Evolutionary conservation across 2,888 invertebrate genomes (phyloP), one percentile per base, ranked within the genome.

Genomic region (Ernsta delagoae): DNA sequence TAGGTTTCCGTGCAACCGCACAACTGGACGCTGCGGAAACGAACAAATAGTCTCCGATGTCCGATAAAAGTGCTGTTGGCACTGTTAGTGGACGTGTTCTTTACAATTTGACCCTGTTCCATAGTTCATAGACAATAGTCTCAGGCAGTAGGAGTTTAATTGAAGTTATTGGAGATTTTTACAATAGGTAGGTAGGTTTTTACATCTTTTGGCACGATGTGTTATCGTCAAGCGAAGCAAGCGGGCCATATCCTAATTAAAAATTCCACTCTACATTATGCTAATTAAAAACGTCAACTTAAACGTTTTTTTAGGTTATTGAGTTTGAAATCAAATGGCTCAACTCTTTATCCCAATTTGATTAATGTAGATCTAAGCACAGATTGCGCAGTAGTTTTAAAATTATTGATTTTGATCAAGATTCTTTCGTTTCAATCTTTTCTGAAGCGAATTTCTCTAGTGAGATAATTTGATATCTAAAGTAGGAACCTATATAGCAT

Each of bases 21-120:
- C 5, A 48, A 45, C 61, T 61, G 56, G 61, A 56, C 61, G 36
- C 9, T 61, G 36, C 67, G 56, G 61, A 59, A 59, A 39, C 62
- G 39, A 62, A 57, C 64, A 64, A 64, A 64, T 64, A 57, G 64
- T 64, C 57, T 57, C 56, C 64, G 56, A 64, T 64, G 61, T 56
- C 56, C 61, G 48, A 57, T 68, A 62, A 67, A 67, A 36, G 45
- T 67, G 61, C 34, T 60, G 39, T n/a, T 24, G n/a, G 11, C 48
- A 31, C 41, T 43, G 39, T 7, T 62, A 53, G 11, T 50, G 16
- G 16, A 54, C 53, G 24, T 41, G 43, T 59, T 60, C 34, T 48
- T 63, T 63, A 54, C 31, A 43, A 16, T 41, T 59, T 43, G 41
- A 56, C 56, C 56, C 9, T 56, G 56, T 34, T 56, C 34, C 1